phyloP scores from a whole-genome alignment of 2,797 vertebrate genomes.

The Pipistrellus nathusii region DNA sequence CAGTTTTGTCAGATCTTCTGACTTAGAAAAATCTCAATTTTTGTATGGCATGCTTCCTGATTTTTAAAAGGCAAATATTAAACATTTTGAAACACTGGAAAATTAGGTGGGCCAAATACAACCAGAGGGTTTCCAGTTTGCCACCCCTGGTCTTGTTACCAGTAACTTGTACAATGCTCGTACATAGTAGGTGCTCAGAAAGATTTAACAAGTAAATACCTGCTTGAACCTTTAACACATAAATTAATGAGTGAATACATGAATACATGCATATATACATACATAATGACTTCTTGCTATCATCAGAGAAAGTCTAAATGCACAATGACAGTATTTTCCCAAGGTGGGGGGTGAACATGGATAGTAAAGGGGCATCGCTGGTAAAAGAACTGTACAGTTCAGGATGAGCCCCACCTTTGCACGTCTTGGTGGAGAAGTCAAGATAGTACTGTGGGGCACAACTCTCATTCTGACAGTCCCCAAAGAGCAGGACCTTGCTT shows the following conservation, averaged over 20 bases:
- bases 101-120: background rate
- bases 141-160: background rate
- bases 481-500: conserved; percentile 94
- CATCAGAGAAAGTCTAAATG: background rate
- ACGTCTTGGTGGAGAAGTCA: conserved; percentile 91
- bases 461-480: conserved; percentile 94
- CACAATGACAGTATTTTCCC: background rate
- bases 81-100: background rate
- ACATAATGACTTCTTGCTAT: background rate
- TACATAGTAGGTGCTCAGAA: background rate
- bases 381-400: background rate
- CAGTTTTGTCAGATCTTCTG: background rate
- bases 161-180: background rate
- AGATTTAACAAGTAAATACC: background rate
- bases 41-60: background rate
- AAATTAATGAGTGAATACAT: background rate
- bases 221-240: background rate
- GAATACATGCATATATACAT: background rate
- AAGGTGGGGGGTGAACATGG: background rate
- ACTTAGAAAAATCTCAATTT: background rate
- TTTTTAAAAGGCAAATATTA: conserved; percentile 39
- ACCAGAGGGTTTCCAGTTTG: background rate
- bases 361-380: background rate
- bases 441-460: conserved; percentile 97
- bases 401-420: conserved; percentile 91